Base-by-base conservation (phyloP, 1,140 invertebrate genomes). In the Lethocerus indicus region DNA sequence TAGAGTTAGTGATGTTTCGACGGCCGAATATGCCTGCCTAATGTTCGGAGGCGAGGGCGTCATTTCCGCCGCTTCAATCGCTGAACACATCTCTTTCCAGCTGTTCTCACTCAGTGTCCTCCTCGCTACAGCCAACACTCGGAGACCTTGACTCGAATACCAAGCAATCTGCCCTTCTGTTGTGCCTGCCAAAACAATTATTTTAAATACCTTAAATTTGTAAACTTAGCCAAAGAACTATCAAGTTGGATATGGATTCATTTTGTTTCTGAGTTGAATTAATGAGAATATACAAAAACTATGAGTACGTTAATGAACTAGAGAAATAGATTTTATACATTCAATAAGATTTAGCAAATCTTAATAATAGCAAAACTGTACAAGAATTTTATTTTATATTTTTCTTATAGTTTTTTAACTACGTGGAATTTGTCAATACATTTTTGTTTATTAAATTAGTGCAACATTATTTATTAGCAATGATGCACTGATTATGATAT, bases 81-180 rank as follows among this genome's bases (percentile, higher is more conserved):
- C 71, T 20, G 73, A 69, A 32, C 72, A 66, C 90, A 92, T 95
- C 3, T 78, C 73, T 26, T 79, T 75, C 63, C 87, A 97, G 52
- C 90, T 81, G 13, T 75, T 68, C 6, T 74, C 64, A 25, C 74
- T 71, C 29, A 89, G 65, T 7, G 76, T 75, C 51, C 81, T 71
- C 62, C 83, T 87, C 0, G 87, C 90, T 78, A 96, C 88, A 21
- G 89, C 86, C 29, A 97, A 66, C 35, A 91, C 89, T 6, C 92
- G 72, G 1, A 96, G 69, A 47, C 92, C 93, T 60, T 86, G 79
- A 51, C 81, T 77, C 0, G 83, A 84, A 63, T 90, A 92, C 1
- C n/a, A 27, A 24, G 26, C 21, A 21, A 53, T 42, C 37, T 50
- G 42, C 14, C 16, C 40, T 41, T 53, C 48, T n/a, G 47, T 50